These are phyloP conservation scores for Hartigia nigra DNA, from an alignment of 2,888 invertebrate genomes.

Conservation along the genomic window DNA sequence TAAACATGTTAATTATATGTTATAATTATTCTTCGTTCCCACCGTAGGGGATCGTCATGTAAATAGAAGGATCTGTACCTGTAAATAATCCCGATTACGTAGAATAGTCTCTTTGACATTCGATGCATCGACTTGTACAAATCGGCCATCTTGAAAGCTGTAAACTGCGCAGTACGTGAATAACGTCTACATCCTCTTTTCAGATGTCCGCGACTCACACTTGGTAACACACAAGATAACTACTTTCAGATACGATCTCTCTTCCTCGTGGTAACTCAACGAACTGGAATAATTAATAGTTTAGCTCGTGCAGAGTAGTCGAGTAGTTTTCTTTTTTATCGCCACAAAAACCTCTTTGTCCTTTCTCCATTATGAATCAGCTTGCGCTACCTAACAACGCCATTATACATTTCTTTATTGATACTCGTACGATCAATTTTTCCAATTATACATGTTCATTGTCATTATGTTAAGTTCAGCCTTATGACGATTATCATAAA, in stretches of 20 bases:
- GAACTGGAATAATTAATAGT: neutral
- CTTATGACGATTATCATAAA: neutral
- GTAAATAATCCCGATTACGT: neutral
- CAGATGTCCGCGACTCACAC: neutral
- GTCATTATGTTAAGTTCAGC: constrained; percentile 28
- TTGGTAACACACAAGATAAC: neutral
- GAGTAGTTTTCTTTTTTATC: neutral
- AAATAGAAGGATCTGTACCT: neutral
- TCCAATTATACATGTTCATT: neutral
- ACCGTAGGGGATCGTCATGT: neutral
- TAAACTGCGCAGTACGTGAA: neutral
- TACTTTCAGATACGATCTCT: neutral
- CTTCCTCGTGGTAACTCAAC: neutral
- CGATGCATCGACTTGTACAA: neutral
- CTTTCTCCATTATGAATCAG: neutral
- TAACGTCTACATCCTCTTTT: neutral
- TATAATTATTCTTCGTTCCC: neutral
- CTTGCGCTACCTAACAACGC: neutral
- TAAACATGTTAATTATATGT: neutral
- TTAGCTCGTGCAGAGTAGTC: neutral
- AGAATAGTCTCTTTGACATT: neutral
- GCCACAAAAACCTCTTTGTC: neutral
- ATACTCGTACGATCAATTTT: neutral
- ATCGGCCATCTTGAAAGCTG: neutral
- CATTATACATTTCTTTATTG: constrained; percentile 8